Evolutionary conservation across 2,797 vertebrate species (phyloP).

Genomic region (Cuculus canorus): DNA sequence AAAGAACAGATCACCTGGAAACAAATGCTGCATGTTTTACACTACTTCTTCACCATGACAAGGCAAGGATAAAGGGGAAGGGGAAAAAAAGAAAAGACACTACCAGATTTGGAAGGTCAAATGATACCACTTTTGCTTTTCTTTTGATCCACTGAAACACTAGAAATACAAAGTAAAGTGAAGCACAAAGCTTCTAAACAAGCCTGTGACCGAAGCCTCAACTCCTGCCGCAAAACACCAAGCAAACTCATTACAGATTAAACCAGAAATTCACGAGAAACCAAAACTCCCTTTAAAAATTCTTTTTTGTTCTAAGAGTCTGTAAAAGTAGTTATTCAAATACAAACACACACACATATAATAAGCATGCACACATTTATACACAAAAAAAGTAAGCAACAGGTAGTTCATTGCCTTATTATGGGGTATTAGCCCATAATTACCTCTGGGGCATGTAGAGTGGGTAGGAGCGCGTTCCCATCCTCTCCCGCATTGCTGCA

Average conservation of each 20-base stretch:
- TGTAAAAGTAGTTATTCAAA: not conserved
- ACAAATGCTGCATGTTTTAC: not conserved
- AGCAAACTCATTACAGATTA: not conserved
- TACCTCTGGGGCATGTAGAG: not conserved
- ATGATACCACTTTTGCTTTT: not conserved
- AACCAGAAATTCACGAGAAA: not conserved
- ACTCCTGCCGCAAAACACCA: not conserved
- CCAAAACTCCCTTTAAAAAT: not conserved
- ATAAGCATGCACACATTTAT: not conserved
- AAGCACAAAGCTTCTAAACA: not conserved
- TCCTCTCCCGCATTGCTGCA: not conserved
- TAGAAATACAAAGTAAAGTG: not conserved
- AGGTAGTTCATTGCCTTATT: not conserved
- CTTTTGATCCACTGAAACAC: not conserved
- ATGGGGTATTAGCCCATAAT: not conserved
- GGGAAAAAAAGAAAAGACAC: not conserved
- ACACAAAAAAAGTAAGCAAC: not conserved
- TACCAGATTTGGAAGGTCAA: not conserved
- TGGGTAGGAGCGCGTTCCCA: not conserved
- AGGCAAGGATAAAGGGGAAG: not conserved
- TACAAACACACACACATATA: too few species aligned
- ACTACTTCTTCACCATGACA: not conserved
- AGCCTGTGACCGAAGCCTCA: not conserved
- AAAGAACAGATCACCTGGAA: slow-evolving; percentile 45
- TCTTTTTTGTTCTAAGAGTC: not conserved